Evolutionary conservation across 1,140 invertebrate species (phyloP), one percentile per base, ranked within the genome.

Genomic region (Maniola jurtina): DNA sequence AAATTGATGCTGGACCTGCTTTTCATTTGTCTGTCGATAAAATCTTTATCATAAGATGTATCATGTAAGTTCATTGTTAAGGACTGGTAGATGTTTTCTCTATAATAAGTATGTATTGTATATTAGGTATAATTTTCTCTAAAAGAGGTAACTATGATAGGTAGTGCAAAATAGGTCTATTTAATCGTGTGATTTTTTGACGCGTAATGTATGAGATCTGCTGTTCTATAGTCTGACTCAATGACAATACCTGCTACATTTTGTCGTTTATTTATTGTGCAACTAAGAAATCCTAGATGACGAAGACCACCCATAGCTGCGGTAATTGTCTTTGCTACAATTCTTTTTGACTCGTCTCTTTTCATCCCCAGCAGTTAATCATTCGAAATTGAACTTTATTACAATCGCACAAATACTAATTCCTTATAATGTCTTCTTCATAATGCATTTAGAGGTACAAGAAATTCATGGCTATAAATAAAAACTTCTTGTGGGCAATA

Each of bases 291-390:
- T 56, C 52, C 65, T 61, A 67, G 47, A 60, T 54, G 38, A 52
- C 45, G 45, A 33, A 36, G 64, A 61, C 65, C 65, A 67, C 65
- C 59, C 59, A 61, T 67, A 34, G 5, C 38, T 36, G 36, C 13
- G 52, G 52, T 55, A 55, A 42, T 61, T 52, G 35, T 47, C 34
- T 47, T 36, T 50, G 52, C 4, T 65, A 52, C 45, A 25, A 60
- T 50, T 55, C 50, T 52, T 61, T 55, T 60, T 36, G 13, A 55
- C 25, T 55, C 16, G 33, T 55, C 33, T 15, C 14, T 16, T 50
- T 50, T 50, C 48, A 50, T 50, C 15, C 48, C n/a, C 13, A 7
- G 33, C 2, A 34, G n/a, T 6, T 16, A 6, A n/a, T 52, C 56
- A 60, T 14, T 10, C 36, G 6, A 65, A 52, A 52, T 60, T 52